Conservation (phyloP, 2,888 invertebrate species). For the Blera fallax region DNA sequence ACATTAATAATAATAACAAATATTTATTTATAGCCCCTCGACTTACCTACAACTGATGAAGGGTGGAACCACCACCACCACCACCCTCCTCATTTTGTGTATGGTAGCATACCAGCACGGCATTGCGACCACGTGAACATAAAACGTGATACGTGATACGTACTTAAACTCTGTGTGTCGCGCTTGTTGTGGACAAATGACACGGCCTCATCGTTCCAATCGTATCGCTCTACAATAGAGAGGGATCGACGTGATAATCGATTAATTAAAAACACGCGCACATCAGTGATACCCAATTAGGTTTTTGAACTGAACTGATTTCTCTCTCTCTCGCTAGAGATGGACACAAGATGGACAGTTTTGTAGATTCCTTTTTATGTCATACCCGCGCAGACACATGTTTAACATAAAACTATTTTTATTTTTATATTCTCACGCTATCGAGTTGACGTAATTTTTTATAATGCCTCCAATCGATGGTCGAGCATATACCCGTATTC, state of each 20-base stretch:
- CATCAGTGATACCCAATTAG: constrained; percentile 58
- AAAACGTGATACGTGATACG: constrained; percentile 47
- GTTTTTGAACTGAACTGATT: constrained; percentile 19
- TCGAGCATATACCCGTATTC: neutral
- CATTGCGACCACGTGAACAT: constrained; percentile 35
- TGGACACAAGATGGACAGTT: neutral
- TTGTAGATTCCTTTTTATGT: no score
- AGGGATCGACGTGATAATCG: constrained; percentile 62
- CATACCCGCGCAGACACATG: neutral
- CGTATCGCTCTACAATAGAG: neutral
- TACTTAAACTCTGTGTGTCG: constrained; percentile 2
- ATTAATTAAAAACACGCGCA: constrained; percentile 63
- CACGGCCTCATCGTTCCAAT: neutral
- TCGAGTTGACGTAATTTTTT: constrained; percentile 25
- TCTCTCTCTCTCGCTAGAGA: neutral
- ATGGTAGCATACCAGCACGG: neutral
- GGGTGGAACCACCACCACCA: neutral
- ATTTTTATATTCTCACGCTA: neutral
- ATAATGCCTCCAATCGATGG: constrained; percentile 22
- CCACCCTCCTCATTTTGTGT: neutral
- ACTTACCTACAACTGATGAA: neutral
- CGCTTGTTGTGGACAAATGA: constrained; percentile 28
- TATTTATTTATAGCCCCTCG: constrained; percentile 57
- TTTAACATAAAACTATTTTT: constrained; percentile 28
- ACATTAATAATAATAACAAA: constrained; percentile 57